Evolutionary conservation across 2,113 vertebrate species (phyloP), one percentile per base, ranked within the genome.

Genomic region (Tinamus guttatus): DNA sequence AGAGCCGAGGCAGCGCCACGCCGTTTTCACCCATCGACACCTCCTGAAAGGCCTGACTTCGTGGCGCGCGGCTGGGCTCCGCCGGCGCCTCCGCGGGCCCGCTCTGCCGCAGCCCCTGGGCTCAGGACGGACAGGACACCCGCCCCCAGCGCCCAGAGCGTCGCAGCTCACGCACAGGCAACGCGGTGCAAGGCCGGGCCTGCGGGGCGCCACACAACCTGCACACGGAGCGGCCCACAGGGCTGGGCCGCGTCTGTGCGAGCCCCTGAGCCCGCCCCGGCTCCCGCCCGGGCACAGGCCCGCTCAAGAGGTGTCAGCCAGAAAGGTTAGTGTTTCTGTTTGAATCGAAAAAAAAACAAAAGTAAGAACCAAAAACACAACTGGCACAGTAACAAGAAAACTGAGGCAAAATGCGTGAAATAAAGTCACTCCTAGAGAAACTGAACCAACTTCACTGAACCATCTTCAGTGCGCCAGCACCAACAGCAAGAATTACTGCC

Each of bases 401-500:
- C 43, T 8, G 2, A 58, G 47, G 11, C 32, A 2, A 90, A 81
- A 81, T 38, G 6, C 4, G 8, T 43, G 28, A 73, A 74, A 6
- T 49, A 63, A 62, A 32, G 34, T 49, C 38, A 62, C 5, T 21
- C 30, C 11, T 36, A n/a, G 45, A 75, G 32, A 85, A 84, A 69
- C 9, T 17, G 22, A 25, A 71, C 12, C 21, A 84, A 79, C 30
- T 3, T 49, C 20, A 71, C 7, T 32, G n/a, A n/a, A n/a, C n/a
- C n/a, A 68, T 41, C 4, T 92, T 40, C 47, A 67, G 19, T 25
- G 6, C 11, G 59, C 47, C 6, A 58, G 13, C 8, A 78, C 5
- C 27, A 62, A 30, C 7, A 47, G 6, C 5, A 47, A 75, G 28
- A 30, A 71, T 4, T 17, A 17, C 2, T 5, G 4, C 5, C 1